Percentiles rank a stretch among this genome's conserved stretches.
Evolutionary conservation across 1,140 invertebrate species (phyloP).

Genomic region (Phortica variegata): DNA sequence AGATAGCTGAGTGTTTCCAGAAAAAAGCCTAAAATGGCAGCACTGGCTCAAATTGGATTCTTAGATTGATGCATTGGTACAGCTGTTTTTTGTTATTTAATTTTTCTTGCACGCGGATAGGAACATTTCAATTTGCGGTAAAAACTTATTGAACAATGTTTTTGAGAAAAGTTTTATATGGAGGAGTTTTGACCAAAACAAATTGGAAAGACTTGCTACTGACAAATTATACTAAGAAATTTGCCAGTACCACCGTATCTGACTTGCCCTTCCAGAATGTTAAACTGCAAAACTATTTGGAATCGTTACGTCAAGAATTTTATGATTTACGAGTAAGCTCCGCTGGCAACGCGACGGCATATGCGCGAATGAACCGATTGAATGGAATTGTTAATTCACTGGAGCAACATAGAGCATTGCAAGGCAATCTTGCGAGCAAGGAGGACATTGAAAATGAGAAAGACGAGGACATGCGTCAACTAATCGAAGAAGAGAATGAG

Average conservation of each 20-base stretch:
- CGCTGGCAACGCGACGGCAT: conserved; percentile 25
- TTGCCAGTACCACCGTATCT: too few species aligned
- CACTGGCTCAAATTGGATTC: too few species aligned
- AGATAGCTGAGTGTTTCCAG: too few species aligned
- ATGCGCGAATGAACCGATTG: conserved; percentile 28
- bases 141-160: too few species aligned
- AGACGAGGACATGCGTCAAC: conserved; percentile 61
- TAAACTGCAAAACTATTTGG: conserved; percentile 42
- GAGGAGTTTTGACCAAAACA: conserved; percentile 9
- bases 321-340: conserved; percentile 36
- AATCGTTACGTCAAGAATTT: conserved; percentile 43
- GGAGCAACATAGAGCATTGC: conserved; percentile 36
- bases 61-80: too few species aligned
- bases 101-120: too few species aligned
- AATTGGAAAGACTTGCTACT: conserved; percentile 8
- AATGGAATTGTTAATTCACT: conserved; percentile 39
- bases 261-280: conserved; percentile 23
- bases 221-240: too few species aligned
- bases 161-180: too few species aligned
- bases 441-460: conserved; percentile 59
- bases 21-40: too few species aligned
- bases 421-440: conserved; percentile 35
- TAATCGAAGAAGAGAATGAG: conserved; percentile 61
- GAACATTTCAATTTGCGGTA: too few species aligned
- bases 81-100: too few species aligned